Percentiles rank a stretch among this genome's conserved stretches.
phyloP scores from a whole-genome alignment of 2,888 invertebrate genomes.

The Andrena camellia region DNA sequence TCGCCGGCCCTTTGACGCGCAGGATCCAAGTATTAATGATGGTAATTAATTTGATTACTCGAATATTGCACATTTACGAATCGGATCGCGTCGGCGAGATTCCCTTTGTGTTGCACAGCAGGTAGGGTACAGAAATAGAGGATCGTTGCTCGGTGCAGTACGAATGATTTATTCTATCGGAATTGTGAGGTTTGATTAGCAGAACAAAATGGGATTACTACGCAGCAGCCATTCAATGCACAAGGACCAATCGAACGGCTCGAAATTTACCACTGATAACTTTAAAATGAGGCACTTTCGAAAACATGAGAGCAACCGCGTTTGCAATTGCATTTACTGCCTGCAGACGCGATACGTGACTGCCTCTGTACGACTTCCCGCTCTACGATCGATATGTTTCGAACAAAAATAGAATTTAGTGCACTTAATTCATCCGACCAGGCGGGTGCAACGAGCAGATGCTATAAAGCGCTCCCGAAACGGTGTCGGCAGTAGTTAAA shows the following conservation, averaged over 20 bases:
- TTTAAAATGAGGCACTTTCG: neutral
- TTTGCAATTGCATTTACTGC: conserved; percentile 30
- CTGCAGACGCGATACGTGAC: conserved; percentile 46
- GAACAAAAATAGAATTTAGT: conserved; percentile 64
- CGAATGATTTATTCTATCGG: neutral
- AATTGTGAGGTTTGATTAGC: neutral
- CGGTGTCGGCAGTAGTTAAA: conserved; percentile 29
- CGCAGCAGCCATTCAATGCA: neutral
- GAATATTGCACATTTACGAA: neutral
- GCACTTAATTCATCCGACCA: conserved; percentile 40
- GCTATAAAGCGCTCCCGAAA: conserved; percentile 33
- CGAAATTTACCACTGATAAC: neutral
- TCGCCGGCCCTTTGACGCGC: neutral
- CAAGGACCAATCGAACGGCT: neutral
- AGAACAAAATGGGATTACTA: neutral
- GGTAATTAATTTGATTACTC: conserved; percentile 10
- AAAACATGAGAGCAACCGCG: neutral
- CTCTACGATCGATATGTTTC: conserved; percentile 60
- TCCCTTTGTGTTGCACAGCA: neutral
- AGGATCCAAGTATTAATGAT: neutral
- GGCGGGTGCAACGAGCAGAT: conserved; percentile 20
- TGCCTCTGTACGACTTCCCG: conserved; percentile 46
- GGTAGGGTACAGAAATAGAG: neutral
- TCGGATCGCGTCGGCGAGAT: neutral
- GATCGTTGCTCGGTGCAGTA: neutral